Base-by-base conservation (phyloP, 2,113 vertebrate species). In the Tachuris rubrigastra region DNA sequence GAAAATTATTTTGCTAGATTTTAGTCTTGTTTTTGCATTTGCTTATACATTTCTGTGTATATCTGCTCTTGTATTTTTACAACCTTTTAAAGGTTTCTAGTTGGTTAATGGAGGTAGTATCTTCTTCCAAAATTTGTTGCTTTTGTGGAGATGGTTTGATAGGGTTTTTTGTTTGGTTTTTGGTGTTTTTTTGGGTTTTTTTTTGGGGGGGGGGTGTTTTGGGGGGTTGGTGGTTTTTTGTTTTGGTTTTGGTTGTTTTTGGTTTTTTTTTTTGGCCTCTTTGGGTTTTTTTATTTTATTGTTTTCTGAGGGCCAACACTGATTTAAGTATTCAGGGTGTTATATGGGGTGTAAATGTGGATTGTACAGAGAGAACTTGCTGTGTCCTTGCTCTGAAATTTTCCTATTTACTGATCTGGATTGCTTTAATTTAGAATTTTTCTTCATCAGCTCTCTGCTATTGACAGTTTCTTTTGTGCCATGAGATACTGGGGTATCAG, bases 141-240 rank as follows among this genome's bases (percentile, higher is more conserved):
- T 72, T 75, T 72, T 90, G 6, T 84, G 25, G 28, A 76, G 44
- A 28, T 66, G 21, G 6, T 67, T 88, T 72, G 50, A 17, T 31
- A 39, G 27, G 1, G 0, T 3, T 35, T 39, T 58, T 30, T 18
- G 2, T 9, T 16, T 59, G 2, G 11, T 41, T 41, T 2, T 39
- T 10, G 10, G 4, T 2, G 2, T 3, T 30, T 25, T 50, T 10
- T n/a, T n/a, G n/a, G n/a, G n/a, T n/a, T n/a, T n/a, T n/a, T n/a
- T n/a, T n/a, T n/a, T n/a, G n/a, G n/a, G n/a, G n/a, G n/a, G n/a
- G n/a, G n/a, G n/a, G n/a, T 4, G 14, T 5, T 30, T 41, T 41
- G 18, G 39, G 39, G 39, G 27, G 53, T 13, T 41, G 58, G 35
- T 58, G 47, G 0, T 3, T 35, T 39, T 58, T 30, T 18, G 2